A percentile compares a stretch with the other conserved stretches of the same genome.
Evolutionary conservation across 2,888 invertebrate species (phyloP).

Genomic region (Uropetala carovei): DNA sequence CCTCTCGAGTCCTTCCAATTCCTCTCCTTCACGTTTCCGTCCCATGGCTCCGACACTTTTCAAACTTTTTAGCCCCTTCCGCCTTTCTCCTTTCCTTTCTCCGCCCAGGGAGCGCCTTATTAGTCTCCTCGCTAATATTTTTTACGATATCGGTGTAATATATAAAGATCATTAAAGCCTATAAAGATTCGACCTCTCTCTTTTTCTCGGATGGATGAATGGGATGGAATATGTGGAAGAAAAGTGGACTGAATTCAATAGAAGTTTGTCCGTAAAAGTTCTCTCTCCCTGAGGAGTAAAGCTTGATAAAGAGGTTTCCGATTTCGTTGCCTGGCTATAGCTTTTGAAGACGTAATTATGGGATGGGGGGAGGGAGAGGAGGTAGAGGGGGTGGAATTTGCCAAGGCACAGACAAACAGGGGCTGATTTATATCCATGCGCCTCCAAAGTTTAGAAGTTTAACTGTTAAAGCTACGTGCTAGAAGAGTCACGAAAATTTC

Average conservation of each 20-base stretch:
- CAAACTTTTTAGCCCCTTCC: too few relatives aligned
- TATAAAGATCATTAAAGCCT: background rate
- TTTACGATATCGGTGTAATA: background rate
- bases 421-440: background rate
- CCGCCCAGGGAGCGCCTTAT: too few relatives aligned
- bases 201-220: background rate
- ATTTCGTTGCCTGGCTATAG: background rate
- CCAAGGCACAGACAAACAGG: background rate
- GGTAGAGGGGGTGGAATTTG: background rate
- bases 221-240: background rate
- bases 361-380: background rate
- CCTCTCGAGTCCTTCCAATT: too few relatives aligned
- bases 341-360: background rate
- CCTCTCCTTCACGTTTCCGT: too few relatives aligned
- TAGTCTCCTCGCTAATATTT: background rate
- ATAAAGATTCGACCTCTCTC: background rate
- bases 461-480: too few relatives aligned
- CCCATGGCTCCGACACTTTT: too few relatives aligned
- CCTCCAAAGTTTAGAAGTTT: background rate
- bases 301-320: background rate
- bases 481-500: background rate
- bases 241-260: background rate
- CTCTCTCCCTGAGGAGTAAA: background rate
- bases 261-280: background rate
- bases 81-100: too few relatives aligned